Percentiles rank a stretch among this genome's conserved stretches.
phyloP scores from a whole-genome alignment of 2,888 invertebrate genomes.

The Hydropsyche betteni region DNA sequence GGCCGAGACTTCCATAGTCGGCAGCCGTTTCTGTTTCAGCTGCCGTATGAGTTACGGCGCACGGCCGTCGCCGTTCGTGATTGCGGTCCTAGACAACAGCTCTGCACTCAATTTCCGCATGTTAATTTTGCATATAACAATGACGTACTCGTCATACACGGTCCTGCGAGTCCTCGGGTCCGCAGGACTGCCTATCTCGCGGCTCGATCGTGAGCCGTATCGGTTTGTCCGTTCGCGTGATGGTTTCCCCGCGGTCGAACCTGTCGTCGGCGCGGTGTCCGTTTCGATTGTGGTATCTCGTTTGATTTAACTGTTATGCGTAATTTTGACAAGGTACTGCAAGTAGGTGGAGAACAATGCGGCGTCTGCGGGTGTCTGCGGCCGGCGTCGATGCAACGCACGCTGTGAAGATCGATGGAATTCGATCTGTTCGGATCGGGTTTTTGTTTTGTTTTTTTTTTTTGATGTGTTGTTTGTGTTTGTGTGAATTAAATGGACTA shows the following conservation, averaged over 20 bases:
- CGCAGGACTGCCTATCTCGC: background rate
- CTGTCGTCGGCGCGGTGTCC: no score
- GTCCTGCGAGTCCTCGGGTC: background rate
- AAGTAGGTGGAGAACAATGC: no score
- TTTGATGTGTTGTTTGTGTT: no score
- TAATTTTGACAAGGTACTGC: no score
- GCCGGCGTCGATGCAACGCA: no score
- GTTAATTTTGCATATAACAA: constrained; percentile 30
- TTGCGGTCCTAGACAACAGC: constrained; percentile 16
- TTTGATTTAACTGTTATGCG: no score
- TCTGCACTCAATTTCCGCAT: constrained; percentile 33
- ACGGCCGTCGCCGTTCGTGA: constrained; percentile 31
- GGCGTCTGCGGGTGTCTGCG: no score
- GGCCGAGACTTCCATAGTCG: constrained; percentile 26
- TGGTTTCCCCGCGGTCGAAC: background rate
- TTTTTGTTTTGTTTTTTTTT: no score
- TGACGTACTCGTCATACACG: constrained; percentile 26
- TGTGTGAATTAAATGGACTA: no score
- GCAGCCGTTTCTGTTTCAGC: constrained; percentile 16
- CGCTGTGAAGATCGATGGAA: no score
- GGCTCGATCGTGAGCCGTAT: background rate
- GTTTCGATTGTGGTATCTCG: no score
- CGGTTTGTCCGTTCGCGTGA: background rate
- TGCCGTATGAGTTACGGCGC: constrained; percentile 37
- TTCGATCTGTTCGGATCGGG: no score